Percentiles rank a stretch among this genome's conserved stretches.
Evolutionary conservation across 2,888 invertebrate species (phyloP).

Genomic region (Caenorhabditis uteleia): DNA sequence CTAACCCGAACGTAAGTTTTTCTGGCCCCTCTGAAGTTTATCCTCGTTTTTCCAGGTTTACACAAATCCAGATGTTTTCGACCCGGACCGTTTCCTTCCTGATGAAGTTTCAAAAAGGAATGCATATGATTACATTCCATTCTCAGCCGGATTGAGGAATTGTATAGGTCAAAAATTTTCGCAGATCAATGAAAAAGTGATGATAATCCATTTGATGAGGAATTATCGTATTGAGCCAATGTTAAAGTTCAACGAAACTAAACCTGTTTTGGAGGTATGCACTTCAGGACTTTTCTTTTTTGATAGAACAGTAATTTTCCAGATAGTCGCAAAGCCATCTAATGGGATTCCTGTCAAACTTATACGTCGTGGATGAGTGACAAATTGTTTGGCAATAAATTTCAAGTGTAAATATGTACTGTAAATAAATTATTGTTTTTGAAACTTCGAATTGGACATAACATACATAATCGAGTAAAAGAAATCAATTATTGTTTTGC

Average conservation of each 20-base stretch:
- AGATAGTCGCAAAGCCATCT: slow-evolving; percentile 15
- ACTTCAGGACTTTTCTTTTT: neutral
- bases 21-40: no score
- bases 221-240: slow-evolving; percentile 11
- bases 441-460: no score
- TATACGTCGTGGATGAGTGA: no score
- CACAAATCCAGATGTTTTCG: slow-evolving; percentile 70
- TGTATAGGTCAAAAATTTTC: slow-evolving; percentile 71
- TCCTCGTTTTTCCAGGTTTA: no score
- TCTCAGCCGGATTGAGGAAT: slow-evolving; percentile 65
- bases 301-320: slow-evolving; percentile 1
- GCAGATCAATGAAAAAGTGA: slow-evolving; percentile 70
- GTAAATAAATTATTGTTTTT: no score
- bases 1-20: slow-evolving; percentile 18
- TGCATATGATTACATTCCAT: slow-evolving; percentile 63
- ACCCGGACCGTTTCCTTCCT: slow-evolving; percentile 71
- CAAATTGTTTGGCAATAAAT: no score
- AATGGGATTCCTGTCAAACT: slow-evolving; percentile 18
- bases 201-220: slow-evolving; percentile 11
- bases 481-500: no score
- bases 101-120: slow-evolving; percentile 65
- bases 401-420: no score
- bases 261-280: slow-evolving; percentile 14
- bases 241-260: neutral
- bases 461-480: no score